Percentiles rank a stretch among this genome's conserved stretches.
Conservation (phyloP, 2,797 vertebrate species). For the Phoebastria nigripes region DNA sequence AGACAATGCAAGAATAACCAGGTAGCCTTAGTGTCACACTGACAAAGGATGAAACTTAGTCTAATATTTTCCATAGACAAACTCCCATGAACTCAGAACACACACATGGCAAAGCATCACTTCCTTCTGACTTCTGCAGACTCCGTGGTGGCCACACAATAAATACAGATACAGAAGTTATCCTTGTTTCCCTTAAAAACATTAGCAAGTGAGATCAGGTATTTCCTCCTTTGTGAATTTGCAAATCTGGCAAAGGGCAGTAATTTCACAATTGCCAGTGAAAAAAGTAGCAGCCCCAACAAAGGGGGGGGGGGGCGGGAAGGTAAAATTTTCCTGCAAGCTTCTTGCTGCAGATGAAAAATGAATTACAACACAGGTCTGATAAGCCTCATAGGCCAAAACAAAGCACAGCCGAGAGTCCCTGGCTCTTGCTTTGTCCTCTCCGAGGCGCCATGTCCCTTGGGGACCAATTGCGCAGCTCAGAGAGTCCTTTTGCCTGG, state of each 20-base stretch:
- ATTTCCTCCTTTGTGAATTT: background rate
- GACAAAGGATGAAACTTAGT: background rate
- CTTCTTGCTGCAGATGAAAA: conserved; percentile 38
- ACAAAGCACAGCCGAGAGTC: conserved; percentile 6
- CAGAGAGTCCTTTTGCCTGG: conserved; percentile 26
- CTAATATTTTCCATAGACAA: background rate
- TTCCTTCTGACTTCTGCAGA: background rate
- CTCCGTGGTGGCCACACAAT: background rate
- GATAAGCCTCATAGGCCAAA: conserved; percentile 13
- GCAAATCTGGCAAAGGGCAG: background rate
- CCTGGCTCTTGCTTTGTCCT: conserved; percentile 28
- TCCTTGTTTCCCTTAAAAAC: background rate
- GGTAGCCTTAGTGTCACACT: background rate
- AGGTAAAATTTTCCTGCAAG: background rate
- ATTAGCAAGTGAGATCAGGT: background rate
- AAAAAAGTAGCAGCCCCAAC: background rate
- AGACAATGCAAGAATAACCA: background rate
- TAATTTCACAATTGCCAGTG: background rate
- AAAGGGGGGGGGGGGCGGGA: background rate
- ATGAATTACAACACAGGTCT: background rate
- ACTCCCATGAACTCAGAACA: background rate
- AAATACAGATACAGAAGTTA: background rate
- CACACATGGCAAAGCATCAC: background rate
- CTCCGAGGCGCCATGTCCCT: background rate
- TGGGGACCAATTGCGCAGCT: conserved; percentile 54